These are phyloP conservation scores for Palloptera scutellata DNA, from an alignment of 2,888 invertebrate genomes.

Conservation along the genomic window DNA sequence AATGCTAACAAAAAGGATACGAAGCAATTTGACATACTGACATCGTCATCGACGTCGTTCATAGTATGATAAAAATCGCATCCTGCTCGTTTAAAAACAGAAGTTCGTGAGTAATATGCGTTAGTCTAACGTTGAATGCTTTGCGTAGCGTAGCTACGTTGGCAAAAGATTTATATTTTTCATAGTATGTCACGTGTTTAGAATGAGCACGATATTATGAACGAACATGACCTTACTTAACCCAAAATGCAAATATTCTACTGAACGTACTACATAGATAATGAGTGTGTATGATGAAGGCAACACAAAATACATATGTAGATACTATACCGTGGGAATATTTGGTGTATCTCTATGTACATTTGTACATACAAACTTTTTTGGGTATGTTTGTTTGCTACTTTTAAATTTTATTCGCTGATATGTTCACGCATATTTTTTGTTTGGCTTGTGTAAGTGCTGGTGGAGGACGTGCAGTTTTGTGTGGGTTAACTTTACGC, in stretches of 20 bases:
- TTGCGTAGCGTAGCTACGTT: conserved; percentile 5
- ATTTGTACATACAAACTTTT: background rate
- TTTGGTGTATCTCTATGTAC: background rate
- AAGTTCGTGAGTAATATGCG: background rate
- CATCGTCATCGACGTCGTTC: conserved; percentile 35
- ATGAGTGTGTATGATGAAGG: no score
- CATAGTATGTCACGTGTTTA: background rate
- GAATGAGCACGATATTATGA: conserved; percentile 4
- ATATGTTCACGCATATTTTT: background rate
- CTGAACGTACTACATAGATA: no score
- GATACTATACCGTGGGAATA: conserved; percentile 4
- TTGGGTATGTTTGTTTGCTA: background rate
- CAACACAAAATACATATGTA: no score
- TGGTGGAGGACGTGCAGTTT: background rate
- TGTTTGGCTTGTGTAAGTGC: background rate
- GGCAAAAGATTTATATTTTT: background rate
- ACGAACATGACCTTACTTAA: conserved; percentile 30
- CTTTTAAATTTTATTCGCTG: background rate
- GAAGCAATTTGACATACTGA: conserved; percentile 40
- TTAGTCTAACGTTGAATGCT: conserved; percentile 16
- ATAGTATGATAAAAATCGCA: background rate
- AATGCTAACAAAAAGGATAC: conserved; percentile 3
- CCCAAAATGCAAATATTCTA: conserved; percentile 25
- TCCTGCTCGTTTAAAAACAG: conserved; percentile 11
- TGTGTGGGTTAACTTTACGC: conserved; percentile 22